These are phyloP conservation scores for Trinectes maculatus DNA, from an alignment of 2,113 vertebrate species.

Conservation along the genomic window DNA sequence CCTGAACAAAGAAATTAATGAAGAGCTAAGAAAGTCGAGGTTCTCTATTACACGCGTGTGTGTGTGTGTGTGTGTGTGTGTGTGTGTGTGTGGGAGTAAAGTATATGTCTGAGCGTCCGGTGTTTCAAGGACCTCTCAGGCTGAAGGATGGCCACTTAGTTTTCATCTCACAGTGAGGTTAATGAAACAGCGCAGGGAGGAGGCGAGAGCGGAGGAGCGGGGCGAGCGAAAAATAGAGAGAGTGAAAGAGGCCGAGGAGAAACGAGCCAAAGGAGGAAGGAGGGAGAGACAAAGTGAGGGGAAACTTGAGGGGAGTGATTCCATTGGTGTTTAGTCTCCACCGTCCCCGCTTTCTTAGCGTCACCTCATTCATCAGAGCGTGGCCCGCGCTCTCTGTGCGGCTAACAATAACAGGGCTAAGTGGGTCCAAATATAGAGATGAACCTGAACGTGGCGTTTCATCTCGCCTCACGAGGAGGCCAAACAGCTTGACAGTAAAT, in stretches of 20 bases:
- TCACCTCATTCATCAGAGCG: conserved; percentile 72
- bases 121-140: conserved; percentile 63
- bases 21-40: conserved; percentile 57
- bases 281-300: conserved; percentile 37
- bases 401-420: conserved; percentile 64
- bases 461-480: conserved; percentile 20
- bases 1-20: conserved; percentile 69
- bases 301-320: conserved; percentile 41
- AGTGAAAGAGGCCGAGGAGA: conserved; percentile 18
- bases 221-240: not conserved
- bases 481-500: conserved; percentile 12
- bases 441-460: conserved; percentile 52
- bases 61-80: conserved; percentile 17
- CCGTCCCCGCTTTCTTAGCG: conserved; percentile 51
- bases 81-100: conserved; percentile 32
- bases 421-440: conserved; percentile 49
- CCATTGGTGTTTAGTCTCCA: conserved; percentile 72
- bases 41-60: conserved; percentile 62
- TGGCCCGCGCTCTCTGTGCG: conserved; percentile 29
- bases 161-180: conserved; percentile 67
- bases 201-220: not conserved
- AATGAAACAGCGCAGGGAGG: conserved; percentile 70
- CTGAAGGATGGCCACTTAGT: conserved; percentile 70
- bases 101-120: conserved; percentile 53
- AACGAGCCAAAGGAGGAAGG: conserved; percentile 5